Conservation (phyloP, 1,140 invertebrate species). For the Achroia grisella region DNA sequence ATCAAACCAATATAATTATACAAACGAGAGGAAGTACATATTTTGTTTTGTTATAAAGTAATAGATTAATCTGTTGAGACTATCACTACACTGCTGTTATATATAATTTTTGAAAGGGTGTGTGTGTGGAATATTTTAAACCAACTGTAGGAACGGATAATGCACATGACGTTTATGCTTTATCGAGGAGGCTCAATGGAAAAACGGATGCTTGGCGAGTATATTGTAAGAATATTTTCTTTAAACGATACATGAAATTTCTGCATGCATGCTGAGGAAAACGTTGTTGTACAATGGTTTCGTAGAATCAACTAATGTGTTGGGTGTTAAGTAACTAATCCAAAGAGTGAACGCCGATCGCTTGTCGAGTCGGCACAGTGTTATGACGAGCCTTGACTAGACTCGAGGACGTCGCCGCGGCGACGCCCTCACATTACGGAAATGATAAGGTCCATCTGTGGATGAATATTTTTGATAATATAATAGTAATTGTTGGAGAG, state of each 20-base stretch:
- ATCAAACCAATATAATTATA: constrained; percentile 40
- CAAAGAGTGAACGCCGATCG: constrained; percentile 31
- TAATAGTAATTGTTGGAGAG: constrained; percentile 55
- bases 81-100: constrained; percentile 45
- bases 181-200: constrained; percentile 49
- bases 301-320: constrained; percentile 21
- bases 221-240: constrained; percentile 32
- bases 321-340: constrained; percentile 37
- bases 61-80: constrained; percentile 64
- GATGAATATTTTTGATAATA: constrained; percentile 55
- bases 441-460: constrained; percentile 22
- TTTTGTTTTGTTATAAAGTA: constrained; percentile 64
- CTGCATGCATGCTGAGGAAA: constrained; percentile 28
- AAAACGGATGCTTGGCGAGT: constrained; percentile 39
- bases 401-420: constrained; percentile 9
- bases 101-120: constrained; percentile 40
- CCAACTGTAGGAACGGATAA: constrained; percentile 29
- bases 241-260: constrained; percentile 30
- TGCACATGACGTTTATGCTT: constrained; percentile 44
- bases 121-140: constrained; percentile 52
- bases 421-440: constrained; percentile 11
- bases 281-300: constrained; percentile 25
- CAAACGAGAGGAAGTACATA: constrained; percentile 50
- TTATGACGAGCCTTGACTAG: constrained; percentile 22
- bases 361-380: constrained; percentile 13